Evolutionary conservation across 2,113 vertebrate species (phyloP), one percentile per base, ranked within the genome.

Genomic region (Capreolus pygargus): DNA sequence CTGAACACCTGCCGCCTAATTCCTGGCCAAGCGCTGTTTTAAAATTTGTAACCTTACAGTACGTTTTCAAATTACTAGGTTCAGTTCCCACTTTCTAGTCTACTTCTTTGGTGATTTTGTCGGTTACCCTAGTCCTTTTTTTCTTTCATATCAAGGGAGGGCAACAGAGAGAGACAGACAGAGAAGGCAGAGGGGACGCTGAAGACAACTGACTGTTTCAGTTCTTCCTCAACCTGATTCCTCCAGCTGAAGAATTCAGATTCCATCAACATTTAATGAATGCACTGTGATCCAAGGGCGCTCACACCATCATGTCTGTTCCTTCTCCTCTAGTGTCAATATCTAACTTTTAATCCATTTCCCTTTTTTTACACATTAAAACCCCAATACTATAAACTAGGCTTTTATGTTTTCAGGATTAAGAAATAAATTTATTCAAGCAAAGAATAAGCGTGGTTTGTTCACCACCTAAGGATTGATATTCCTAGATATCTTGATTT

Each of bases 311-410:
- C 39, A 5, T 39, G 25, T 74, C 84, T 50, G 27, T 74, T 74
- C 25, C n/a, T 91, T 83, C n/a, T 43, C 16, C 0, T 25, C 82
- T 47, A n/a, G 30, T 78, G 57, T 82, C 64, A 88, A 82, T 67
- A 58, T 58, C 64, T 82, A 95, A 60, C 52, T 78, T 94, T 79
- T 36, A 67, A 86, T 92, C 57, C 92, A 92, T 92, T 89, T 89
- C 61, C 6, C 5, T 50, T 78, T 33, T 82, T 76, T 84, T 93
- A 58, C 5, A 93, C 28, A 54, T 79, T 91, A 83, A 96, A 58
- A 9, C 36, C 33, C 50, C 89, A 84, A 96, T 25, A 89, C 60
- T 28, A 36, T 19, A 91, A 60, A 91, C 84, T 70, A 92, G 39
- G 7, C 9, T 86, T 36, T 89, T 84, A 39, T 39, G 50, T n/a